Evolutionary conservation across 2,113 vertebrate species (phyloP).

Genomic region (Anolis carolinensis): DNA sequence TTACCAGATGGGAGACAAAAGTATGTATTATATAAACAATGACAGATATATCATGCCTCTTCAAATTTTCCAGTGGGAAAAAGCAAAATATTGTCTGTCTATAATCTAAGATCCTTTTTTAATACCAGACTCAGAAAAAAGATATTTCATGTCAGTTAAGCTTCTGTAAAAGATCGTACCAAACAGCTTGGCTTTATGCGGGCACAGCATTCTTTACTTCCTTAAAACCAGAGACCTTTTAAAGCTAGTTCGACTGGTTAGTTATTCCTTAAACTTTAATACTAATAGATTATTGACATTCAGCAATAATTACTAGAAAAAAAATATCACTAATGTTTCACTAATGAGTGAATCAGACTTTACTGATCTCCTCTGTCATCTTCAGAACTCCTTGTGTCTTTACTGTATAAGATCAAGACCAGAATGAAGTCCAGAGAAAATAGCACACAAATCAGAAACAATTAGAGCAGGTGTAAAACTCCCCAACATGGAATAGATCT

Average conservation of each 20-base stretch:
- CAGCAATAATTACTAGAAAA: constrained; percentile 5
- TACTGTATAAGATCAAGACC: not conserved
- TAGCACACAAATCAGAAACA: constrained; percentile 20
- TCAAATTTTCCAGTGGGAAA: not conserved
- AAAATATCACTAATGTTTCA: constrained; percentile 36
- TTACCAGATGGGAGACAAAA: not conserved
- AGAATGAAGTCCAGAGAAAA: constrained; percentile 25
- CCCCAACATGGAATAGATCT: not conserved
- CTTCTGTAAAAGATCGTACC: not conserved
- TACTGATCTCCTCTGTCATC: constrained; percentile 30
- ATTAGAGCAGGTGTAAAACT: not conserved
- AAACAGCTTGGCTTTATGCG: not conserved
- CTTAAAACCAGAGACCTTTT: not conserved
- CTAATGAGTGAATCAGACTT: constrained; percentile 29
- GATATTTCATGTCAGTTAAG: not conserved
- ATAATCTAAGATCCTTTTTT: not conserved
- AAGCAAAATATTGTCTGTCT: not conserved
- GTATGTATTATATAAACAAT: not conserved
- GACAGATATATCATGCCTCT: not conserved
- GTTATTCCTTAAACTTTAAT: not conserved
- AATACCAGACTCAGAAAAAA: not conserved
- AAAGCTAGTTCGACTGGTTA: not conserved
- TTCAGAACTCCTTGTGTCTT: not conserved
- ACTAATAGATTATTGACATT: no score
- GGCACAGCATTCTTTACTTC: not conserved